These are phyloP conservation scores for Galerucella calmariensis DNA, from an alignment of 2,888 invertebrate species.

Conservation along the genomic window DNA sequence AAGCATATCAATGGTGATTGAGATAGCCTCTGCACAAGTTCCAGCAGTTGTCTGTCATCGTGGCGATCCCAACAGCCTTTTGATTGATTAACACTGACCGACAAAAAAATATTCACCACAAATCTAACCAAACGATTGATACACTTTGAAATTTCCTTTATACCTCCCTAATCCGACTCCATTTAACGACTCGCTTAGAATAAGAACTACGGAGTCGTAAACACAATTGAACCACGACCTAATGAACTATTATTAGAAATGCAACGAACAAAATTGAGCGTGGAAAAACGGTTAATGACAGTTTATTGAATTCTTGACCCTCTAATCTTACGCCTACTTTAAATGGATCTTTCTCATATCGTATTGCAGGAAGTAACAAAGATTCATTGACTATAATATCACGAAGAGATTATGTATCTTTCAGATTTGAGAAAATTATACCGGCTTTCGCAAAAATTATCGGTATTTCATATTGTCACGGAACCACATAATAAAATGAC, in stretches of 20 bases:
- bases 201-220: too few relatives aligned
- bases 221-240: not conserved
- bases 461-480: slow-evolving; percentile 41
- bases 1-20: too few relatives aligned
- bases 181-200: too few relatives aligned
- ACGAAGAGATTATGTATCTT: slow-evolving; percentile 32
- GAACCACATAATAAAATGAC: slow-evolving; percentile 33
- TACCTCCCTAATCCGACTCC: too few relatives aligned
- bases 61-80: too few relatives aligned
- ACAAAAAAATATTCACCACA: too few relatives aligned
- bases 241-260: not conserved
- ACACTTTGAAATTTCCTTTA: too few relatives aligned
- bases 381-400: slow-evolving; percentile 25
- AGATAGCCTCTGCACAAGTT: too few relatives aligned
- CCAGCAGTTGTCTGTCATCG: too few relatives aligned
- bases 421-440: slow-evolving; percentile 38
- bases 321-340: slow-evolving; percentile 3
- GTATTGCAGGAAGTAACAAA: slow-evolving; percentile 18
- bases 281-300: not conserved
- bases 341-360: slow-evolving; percentile 23
- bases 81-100: too few relatives aligned
- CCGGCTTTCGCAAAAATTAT: slow-evolving; percentile 35
- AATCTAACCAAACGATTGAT: too few relatives aligned
- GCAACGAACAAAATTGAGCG: not conserved
- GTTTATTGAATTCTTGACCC: slow-evolving; percentile 3